These are phyloP conservation scores for Brachycybe producta DNA, from an alignment of 2,888 invertebrate genomes.

Conservation along the genomic window DNA sequence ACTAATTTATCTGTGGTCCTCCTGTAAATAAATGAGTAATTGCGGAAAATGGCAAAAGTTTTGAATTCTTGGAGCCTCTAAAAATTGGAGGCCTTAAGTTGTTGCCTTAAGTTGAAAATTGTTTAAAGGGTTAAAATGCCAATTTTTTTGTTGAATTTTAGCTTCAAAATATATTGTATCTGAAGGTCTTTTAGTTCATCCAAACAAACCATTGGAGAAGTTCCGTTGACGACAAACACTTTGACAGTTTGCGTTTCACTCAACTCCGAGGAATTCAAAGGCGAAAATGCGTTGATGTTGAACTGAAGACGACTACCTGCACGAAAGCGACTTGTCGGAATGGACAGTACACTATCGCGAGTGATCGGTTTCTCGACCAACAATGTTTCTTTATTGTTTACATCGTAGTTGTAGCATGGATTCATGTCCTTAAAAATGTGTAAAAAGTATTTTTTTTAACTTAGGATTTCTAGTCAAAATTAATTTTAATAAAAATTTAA, in stretches of 20 bases:
- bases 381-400: neutral
- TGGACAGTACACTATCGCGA: neutral
- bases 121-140: too few species aligned
- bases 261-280: neutral
- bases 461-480: neutral
- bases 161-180: neutral
- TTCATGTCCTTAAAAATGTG: neutral
- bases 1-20: too few species aligned
- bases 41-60: too few species aligned
- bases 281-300: neutral
- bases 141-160: too few species aligned
- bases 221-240: neutral
- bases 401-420: slow-evolving; percentile 10
- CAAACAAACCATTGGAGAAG: neutral
- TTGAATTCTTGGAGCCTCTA: too few species aligned
- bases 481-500: neutral
- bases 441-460: neutral
- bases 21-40: too few species aligned
- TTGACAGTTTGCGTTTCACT: slow-evolving; percentile 1
- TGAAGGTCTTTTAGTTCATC: neutral
- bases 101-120: too few species aligned
- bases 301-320: neutral
- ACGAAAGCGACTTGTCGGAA: neutral
- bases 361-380: slow-evolving; percentile 5
- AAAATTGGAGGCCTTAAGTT: too few species aligned